Conservation (phyloP, 2,888 invertebrate genomes). For the Galerucella nymphaeae region DNA sequence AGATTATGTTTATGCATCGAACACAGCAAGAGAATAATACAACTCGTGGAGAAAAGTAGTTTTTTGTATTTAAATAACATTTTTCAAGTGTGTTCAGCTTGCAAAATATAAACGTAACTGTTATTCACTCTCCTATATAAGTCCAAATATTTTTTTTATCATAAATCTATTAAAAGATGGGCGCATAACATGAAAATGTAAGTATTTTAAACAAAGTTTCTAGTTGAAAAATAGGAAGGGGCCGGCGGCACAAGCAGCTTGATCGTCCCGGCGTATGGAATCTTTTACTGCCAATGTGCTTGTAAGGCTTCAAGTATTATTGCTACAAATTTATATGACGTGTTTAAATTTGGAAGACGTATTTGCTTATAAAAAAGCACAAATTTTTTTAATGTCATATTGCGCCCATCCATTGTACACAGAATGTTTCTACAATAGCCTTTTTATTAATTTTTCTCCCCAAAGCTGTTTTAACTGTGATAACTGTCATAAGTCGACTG, state of each 20-base stretch:
- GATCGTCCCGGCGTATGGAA: too few relatives aligned
- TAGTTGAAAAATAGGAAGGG: neutral
- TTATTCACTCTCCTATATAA: neutral
- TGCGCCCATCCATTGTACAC: neutral
- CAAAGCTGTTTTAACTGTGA: neutral
- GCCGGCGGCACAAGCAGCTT: too few relatives aligned
- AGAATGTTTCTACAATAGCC: neutral
- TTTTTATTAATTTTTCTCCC: neutral
- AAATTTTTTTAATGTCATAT: neutral
- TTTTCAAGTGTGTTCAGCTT: too few relatives aligned
- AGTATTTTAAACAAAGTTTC: neutral
- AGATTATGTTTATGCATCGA: neutral
- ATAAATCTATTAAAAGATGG: neutral
- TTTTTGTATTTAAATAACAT: too few relatives aligned
- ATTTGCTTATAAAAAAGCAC: neutral
- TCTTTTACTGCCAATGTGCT: too few relatives aligned
- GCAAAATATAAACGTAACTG: neutral
- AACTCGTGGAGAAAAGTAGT: too few relatives aligned
- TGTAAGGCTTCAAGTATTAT: neutral
- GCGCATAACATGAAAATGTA: neutral
- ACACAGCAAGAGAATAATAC: neutral
- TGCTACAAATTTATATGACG: neutral
- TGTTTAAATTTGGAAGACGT: constrained; percentile 3
- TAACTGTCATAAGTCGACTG: too few relatives aligned
- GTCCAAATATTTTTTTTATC: neutral